A percentile compares a stretch with the other conserved stretches of the same genome.
phyloP scores from a whole-genome alignment of 2,888 invertebrate genomes.

The Chelonus formosanus region DNA sequence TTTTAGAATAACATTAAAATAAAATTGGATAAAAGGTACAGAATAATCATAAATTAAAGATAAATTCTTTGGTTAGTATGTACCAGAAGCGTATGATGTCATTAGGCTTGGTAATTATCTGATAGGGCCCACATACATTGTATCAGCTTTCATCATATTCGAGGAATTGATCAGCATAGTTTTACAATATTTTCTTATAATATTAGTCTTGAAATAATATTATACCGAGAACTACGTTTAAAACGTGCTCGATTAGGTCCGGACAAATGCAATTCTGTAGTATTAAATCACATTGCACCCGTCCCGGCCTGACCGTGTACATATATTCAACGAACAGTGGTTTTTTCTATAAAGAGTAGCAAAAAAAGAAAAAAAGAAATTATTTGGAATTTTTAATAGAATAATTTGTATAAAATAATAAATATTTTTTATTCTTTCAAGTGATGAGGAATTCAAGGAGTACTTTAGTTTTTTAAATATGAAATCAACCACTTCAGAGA shows the following conservation, averaged over 20 bases:
- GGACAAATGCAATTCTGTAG: constrained; percentile 65
- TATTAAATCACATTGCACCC: constrained; percentile 66
- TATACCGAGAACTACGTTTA: constrained; percentile 7
- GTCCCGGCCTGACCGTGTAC: constrained; percentile 66
- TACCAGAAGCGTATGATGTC: no score
- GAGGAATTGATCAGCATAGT: no score
- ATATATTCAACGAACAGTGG: constrained; percentile 38
- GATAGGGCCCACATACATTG: no score
- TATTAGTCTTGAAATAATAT: not conserved
- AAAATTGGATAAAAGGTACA: no score
- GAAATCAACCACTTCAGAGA: constrained; percentile 40
- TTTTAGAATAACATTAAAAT: no score
- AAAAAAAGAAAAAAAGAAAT: no score
- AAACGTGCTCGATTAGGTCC: constrained; percentile 56
- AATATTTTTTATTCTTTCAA: constrained; percentile 39
- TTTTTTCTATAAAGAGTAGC: no score
- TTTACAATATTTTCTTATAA: no score
- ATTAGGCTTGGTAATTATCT: no score
- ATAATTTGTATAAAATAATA: not conserved
- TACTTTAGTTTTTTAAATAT: constrained; percentile 47
- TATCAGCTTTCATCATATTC: no score
- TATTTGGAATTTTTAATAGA: not conserved
- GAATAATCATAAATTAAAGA: no score
- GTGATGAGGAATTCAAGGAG: constrained; percentile 49
- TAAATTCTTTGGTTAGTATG: no score